Evolutionary conservation across 2,888 invertebrate species (phyloP).

Genomic region (Lepeophtheirus nordmannii): DNA sequence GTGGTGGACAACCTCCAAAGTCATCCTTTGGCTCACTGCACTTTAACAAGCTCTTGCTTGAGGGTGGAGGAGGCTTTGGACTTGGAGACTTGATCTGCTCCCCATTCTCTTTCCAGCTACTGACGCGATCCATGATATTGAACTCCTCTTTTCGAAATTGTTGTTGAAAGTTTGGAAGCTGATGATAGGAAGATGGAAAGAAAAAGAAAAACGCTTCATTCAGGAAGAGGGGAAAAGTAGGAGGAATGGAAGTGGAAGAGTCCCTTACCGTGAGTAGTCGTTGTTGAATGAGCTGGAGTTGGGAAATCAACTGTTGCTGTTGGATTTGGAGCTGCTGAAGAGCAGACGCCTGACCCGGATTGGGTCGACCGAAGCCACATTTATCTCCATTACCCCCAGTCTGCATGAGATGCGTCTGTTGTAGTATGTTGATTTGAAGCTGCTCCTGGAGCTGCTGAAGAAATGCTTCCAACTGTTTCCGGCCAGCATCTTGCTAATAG

Average conservation of each 20-base stretch:
- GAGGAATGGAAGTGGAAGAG: no score
- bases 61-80: neutral
- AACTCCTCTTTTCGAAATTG: constrained; percentile 2
- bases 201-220: neutral
- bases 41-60: neutral
- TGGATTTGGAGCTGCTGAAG: constrained; percentile 21
- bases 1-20: no score
- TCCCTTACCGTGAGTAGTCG: constrained; percentile 15
- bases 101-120: constrained; percentile 13
- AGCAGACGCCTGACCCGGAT: neutral
- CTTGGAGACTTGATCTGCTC: neutral
- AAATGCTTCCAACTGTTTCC: constrained; percentile 23
- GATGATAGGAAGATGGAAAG: neutral
- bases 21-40: no score
- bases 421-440: constrained; percentile 20
- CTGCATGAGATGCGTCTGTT: constrained; percentile 24
- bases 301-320: constrained; percentile 24
- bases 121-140: neutral
- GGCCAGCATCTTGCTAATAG: constrained; percentile 6
- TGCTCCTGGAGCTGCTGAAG: constrained; percentile 23
- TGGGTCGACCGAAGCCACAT: neutral
- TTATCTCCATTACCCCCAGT: neutral
- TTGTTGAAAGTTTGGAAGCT: constrained; percentile 15
- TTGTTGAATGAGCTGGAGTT: constrained; percentile 14
- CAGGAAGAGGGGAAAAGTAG: neutral